Evolutionary conservation across 2,888 invertebrate genomes (phyloP), one percentile per base, ranked within the genome.

Genomic region (Priocnemis perturbator): DNA sequence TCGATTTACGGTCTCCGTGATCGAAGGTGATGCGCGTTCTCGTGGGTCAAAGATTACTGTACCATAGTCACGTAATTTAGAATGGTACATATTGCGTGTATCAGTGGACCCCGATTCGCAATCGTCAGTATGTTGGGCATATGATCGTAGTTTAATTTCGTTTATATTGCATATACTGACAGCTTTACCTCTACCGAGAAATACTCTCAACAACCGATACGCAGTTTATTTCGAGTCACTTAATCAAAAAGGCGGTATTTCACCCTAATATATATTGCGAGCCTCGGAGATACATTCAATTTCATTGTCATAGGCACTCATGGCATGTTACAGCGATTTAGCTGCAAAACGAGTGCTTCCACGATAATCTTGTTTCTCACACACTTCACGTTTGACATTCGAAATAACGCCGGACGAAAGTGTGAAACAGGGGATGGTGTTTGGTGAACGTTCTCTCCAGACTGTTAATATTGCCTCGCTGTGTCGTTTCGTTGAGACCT

Each of bases 271-370:
- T 50, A 50, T n/a, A 50, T 19, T 7, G 20, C 20, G 50, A 20
- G 50, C 50, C 20, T 55, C 62, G 57, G 60, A 64, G 17, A 69
- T 47, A 67, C 60, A 65, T 66, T 62, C 63, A 61, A 63, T 56
- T 71, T 70, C 63, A 64, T 73, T 68, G 58, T 74, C 71, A 77
- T 77, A 79, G 78, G 78, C 78, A 79, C 78, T 79, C 77, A 60
- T 73, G 78, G 78, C 73, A 62, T 74, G 67, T 67, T 67, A 77
- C 67, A 56, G 64, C 58, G 64, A 74, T 69, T 62, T 71, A 69
- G 70, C 58, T 69, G 76, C 68, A 62, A 59, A 60, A 70, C 57
- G 57, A 19, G 37, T 37, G 20, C 23, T 57, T 20, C 48, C 21
- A 37, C 37, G 64, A 23, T 21, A 53, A 26, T 57, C 26, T 19